Percentiles rank a stretch among this genome's conserved stretches.
These are phyloP conservation scores for Drosophila sordidula DNA, from an alignment of 2,888 invertebrate genomes.

Conservation along the genomic window DNA sequence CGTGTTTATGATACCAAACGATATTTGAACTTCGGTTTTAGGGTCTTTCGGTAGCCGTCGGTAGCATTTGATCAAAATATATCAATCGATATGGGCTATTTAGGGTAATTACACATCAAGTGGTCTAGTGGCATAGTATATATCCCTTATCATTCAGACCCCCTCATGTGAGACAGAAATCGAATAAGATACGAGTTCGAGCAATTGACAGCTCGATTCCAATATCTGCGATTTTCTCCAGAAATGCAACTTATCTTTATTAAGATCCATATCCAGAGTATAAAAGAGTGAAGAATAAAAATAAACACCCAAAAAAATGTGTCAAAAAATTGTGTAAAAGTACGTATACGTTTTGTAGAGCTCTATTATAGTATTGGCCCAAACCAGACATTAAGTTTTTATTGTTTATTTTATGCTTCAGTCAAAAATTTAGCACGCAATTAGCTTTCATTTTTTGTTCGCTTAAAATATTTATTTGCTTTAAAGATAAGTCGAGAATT, in stretches of 20 bases:
- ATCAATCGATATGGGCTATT: neutral
- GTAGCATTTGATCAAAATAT: constrained; percentile 4
- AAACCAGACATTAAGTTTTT: neutral
- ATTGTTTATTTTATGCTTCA: constrained; percentile 1
- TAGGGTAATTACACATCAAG: neutral
- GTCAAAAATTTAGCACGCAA: constrained; percentile 31
- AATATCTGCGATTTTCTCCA: no score
- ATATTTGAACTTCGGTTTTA: neutral
- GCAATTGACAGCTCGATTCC: no score
- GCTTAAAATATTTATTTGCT: neutral
- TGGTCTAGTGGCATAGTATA: neutral
- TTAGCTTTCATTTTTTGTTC: constrained; percentile 13
- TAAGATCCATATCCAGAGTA: no score
- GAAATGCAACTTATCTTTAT: no score
- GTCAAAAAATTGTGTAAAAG: no score
- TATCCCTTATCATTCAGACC: neutral
- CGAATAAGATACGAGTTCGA: neutral
- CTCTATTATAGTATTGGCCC: neutral
- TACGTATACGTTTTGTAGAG: neutral
- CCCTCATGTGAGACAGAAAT: neutral
- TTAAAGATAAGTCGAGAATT: constrained; percentile 1
- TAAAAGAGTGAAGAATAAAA: no score
- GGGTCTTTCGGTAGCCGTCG: constrained; percentile 5
- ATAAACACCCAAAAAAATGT: no score
- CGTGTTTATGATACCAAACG: constrained; percentile 8